These are phyloP conservation scores for Drosophila bocqueti DNA, from an alignment of 1,140 invertebrate genomes.

Conservation along the genomic window DNA sequence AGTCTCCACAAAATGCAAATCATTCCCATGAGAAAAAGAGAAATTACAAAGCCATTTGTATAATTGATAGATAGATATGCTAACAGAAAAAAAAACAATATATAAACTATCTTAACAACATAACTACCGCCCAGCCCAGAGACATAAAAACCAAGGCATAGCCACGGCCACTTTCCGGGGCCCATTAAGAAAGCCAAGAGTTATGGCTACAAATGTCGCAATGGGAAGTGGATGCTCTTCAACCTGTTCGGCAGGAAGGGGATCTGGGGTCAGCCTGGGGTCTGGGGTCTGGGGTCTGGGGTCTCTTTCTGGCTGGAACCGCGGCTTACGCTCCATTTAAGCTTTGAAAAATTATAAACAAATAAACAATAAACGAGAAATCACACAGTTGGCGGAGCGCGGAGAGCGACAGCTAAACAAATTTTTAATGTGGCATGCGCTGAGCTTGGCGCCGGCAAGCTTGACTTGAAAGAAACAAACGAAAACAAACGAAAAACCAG, in stretches of 20 bases:
- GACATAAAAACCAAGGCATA: constrained; percentile 27
- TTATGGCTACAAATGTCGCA: constrained; percentile 37
- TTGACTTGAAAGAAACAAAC: constrained; percentile 3
- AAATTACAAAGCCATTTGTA: constrained; percentile 21
- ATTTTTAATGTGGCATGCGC: constrained; percentile 77
- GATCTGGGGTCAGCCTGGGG: not conserved
- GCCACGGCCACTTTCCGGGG: not conserved
- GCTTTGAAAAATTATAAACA: constrained; percentile 82
- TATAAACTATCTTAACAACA: constrained; percentile 25
- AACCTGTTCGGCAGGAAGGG: constrained; percentile 22
- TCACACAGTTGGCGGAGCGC: constrained; percentile 66
- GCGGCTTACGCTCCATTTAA: constrained; percentile 73
- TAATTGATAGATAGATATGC: constrained; percentile 39
- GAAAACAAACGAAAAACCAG: constrained; percentile 10
- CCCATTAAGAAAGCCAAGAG: constrained; percentile 18
- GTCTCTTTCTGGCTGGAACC: not conserved
- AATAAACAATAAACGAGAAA: constrained; percentile 64
- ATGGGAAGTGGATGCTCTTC: constrained; percentile 16
- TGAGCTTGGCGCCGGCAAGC: constrained; percentile 64
- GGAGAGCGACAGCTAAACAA: constrained; percentile 45
- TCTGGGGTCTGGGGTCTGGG: not conserved
- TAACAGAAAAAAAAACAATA: not conserved
- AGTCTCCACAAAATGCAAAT: not conserved
- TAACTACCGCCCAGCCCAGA: constrained; percentile 14
- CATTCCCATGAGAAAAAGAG: constrained; percentile 19